These are phyloP conservation scores for Sinocyclocheilus maitianheensis DNA, from an alignment of 2,113 vertebrate species.

Conservation along the genomic window DNA sequence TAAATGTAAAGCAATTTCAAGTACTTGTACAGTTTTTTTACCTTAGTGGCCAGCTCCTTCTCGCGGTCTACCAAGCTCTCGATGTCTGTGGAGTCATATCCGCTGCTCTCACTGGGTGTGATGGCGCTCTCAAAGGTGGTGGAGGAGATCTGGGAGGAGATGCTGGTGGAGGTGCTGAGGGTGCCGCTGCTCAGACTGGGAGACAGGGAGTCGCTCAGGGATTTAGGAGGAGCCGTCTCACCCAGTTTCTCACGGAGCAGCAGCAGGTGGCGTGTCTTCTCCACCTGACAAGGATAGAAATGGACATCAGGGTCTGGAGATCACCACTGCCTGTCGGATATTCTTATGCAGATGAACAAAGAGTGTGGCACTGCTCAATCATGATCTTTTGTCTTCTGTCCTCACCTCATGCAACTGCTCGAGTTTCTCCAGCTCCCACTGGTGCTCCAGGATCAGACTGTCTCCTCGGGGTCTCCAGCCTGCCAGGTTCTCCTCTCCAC, in stretches of 20 bases:
- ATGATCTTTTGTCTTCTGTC: not conserved
- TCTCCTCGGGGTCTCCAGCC: constrained; percentile 97
- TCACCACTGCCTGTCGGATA: not conserved
- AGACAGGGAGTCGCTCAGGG: constrained; percentile 87
- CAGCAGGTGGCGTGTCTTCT: constrained; percentile 93
- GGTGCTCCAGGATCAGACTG: constrained; percentile 95
- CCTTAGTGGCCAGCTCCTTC: constrained; percentile 97
- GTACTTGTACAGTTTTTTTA: constrained; percentile 54
- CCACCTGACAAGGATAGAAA: constrained; percentile 78
- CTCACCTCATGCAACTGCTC: constrained; percentile 91
- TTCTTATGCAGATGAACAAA: not conserved
- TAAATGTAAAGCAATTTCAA: not conserved
- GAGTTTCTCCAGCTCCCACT: constrained; percentile 96
- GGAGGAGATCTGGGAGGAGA: constrained; percentile 96
- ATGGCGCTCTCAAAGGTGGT: constrained; percentile 94
- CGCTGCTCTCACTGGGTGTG: constrained; percentile 97
- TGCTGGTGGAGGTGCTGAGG: constrained; percentile 96
- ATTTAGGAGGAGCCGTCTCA: constrained; percentile 83
- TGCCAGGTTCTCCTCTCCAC: constrained; percentile 86
- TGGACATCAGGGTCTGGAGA: not conserved
- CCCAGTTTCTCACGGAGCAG: constrained; percentile 90
- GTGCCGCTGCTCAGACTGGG: constrained; percentile 91
- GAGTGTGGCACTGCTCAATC: not conserved
- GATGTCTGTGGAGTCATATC: constrained; percentile 93
- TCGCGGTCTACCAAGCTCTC: constrained; percentile 96